Percentiles rank a stretch among this genome's conserved stretches.
phyloP scores from a whole-genome alignment of 2,797 vertebrate genomes.

The Parauchenoglanis punctatus region DNA sequence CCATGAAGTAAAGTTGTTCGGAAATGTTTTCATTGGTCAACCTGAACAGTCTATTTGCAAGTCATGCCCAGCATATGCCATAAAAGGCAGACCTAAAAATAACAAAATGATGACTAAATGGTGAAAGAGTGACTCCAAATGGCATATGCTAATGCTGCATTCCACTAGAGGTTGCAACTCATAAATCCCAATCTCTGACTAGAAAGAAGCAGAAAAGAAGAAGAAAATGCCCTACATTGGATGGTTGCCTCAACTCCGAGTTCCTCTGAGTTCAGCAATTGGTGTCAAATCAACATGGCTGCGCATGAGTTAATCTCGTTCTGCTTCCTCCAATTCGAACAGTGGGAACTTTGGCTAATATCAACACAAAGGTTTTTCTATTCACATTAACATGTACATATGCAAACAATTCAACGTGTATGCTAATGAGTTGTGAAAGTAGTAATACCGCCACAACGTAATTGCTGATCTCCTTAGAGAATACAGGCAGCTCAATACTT shows the following conservation, averaged over 20 bases:
- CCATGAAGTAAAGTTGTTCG: neutral
- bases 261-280: neutral
- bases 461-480: conserved; percentile 34
- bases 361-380: neutral
- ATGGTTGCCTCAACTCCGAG: neutral
- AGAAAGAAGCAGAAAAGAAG: neutral
- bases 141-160: no score
- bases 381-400: neutral
- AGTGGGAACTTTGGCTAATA: neutral
- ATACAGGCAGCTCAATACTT: conserved; percentile 40
- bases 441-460: neutral
- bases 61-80: neutral
- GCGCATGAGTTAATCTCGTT: neutral
- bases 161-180: neutral
- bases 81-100: neutral
- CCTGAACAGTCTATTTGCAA: neutral
- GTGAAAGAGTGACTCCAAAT: neutral
- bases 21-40: neutral
- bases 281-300: neutral
- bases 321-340: neutral
- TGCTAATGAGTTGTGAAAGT: conserved; percentile 26
- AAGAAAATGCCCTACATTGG: neutral
- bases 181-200: neutral
- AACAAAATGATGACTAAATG: neutral
- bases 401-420: conserved; percentile 4